phyloP scores from a whole-genome alignment of 2,888 invertebrate species.

The Rhaphigaster nebulosa region DNA sequence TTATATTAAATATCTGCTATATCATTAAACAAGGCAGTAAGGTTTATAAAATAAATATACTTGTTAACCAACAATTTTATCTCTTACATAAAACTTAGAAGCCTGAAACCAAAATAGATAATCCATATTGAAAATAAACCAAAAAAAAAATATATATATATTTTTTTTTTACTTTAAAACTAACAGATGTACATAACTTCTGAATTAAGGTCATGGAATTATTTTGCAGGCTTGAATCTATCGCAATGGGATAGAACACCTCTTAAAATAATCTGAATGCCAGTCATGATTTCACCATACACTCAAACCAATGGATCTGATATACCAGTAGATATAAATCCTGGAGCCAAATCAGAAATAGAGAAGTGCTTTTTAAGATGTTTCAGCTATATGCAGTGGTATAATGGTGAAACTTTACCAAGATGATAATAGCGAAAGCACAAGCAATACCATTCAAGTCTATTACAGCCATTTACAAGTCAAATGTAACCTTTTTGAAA shows the following conservation, averaged over 20 bases:
- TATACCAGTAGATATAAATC: background rate
- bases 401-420: background rate
- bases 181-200: background rate
- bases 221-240: background rate
- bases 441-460: background rate
- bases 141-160: background rate
- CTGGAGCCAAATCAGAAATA: background rate
- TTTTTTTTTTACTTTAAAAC: too few species aligned
- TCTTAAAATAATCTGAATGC: background rate
- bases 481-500: background rate
- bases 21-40: background rate
- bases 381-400: background rate
- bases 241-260: background rate
- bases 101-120: background rate
- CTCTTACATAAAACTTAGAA: too few species aligned
- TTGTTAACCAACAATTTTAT: background rate
- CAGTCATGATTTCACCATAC: background rate
- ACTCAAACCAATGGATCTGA: background rate
- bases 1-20: background rate
- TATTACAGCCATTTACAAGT: background rate
- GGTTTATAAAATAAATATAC: background rate
- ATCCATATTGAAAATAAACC: background rate
- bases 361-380: background rate
- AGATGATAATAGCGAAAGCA: constrained; percentile 1
- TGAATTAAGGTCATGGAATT: background rate